Conservation (phyloP, 2,888 invertebrate species). For the Drosophila testacea region DNA sequence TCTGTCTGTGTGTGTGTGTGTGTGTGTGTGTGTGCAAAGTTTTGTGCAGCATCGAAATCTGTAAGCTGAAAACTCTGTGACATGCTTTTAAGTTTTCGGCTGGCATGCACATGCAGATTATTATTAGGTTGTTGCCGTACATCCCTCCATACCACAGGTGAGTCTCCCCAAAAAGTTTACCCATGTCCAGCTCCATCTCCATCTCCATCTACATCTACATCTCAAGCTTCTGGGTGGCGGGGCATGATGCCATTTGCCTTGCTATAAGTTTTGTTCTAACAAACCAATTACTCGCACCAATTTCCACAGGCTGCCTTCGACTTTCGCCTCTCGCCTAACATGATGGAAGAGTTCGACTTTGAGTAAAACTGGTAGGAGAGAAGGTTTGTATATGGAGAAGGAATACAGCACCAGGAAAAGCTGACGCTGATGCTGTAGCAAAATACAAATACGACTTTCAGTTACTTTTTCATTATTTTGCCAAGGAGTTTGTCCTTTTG, state of each 20-base stretch:
- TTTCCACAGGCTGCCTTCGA: slow-evolving; percentile 72
- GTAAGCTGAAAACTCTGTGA: slow-evolving; percentile 80
- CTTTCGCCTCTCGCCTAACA: slow-evolving; percentile 50
- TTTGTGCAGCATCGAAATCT: slow-evolving; percentile 77
- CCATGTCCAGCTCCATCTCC: slow-evolving; percentile 61
- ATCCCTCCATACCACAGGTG: slow-evolving; percentile 43
- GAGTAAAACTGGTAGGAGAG: slow-evolving; percentile 28
- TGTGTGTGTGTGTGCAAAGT: slow-evolving; percentile 47
- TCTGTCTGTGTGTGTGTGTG: slow-evolving; percentile 10
- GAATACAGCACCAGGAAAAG: neutral
- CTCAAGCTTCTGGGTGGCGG: neutral
- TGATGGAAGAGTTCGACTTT: slow-evolving; percentile 80
- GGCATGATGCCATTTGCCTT: slow-evolving; percentile 55
- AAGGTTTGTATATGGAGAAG: no score
- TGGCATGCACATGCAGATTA: slow-evolving; percentile 78
- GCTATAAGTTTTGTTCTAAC: slow-evolving; percentile 79
- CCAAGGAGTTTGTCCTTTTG: slow-evolving; percentile 79
- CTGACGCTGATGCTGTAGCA: slow-evolving; percentile 53
- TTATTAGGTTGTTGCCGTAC: slow-evolving; percentile 71
- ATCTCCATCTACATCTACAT: slow-evolving; percentile 33
- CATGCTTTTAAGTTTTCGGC: slow-evolving; percentile 79
- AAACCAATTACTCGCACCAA: slow-evolving; percentile 80
- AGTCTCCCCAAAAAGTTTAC: slow-evolving; percentile 60
- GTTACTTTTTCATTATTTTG: slow-evolving; percentile 80
- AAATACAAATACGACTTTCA: slow-evolving; percentile 80